These are phyloP conservation scores for Sinocyclocheilus anophthalmus DNA, from an alignment of 2,113 vertebrate species.

Conservation along the genomic window DNA sequence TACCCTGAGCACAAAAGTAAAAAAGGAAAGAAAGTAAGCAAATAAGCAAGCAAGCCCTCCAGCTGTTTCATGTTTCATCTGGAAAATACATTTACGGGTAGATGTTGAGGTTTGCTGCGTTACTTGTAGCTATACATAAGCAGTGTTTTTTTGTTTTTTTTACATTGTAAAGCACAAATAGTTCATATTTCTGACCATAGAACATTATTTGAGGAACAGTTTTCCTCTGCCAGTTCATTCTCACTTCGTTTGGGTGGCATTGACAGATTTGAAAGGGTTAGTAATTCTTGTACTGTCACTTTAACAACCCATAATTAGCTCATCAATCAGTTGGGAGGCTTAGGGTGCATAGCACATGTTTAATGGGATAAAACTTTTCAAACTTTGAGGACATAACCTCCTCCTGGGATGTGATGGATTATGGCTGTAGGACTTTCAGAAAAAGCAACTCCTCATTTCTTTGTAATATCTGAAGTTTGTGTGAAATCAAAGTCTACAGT, in stretches of 20 bases:
- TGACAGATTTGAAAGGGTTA: not conserved
- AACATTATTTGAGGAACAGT: not conserved
- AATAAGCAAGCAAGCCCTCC: not conserved
- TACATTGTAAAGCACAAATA: conserved; percentile 45
- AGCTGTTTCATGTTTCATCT: not conserved
- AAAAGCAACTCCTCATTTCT: conserved; percentile 5
- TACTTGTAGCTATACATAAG: conserved; percentile 28
- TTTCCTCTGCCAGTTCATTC: not conserved
- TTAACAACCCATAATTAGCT: conserved; percentile 21
- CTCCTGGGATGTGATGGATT: conserved; percentile 25
- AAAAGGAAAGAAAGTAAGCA: not conserved
- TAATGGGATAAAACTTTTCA: not conserved
- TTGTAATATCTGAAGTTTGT: conserved; percentile 25
- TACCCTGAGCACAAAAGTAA: conserved; percentile 8
- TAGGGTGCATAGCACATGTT: conserved; percentile 7
- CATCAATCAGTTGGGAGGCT: conserved; percentile 14
- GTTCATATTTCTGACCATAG: conserved; percentile 21
- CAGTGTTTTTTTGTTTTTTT: not conserved
- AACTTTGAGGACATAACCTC: not conserved
- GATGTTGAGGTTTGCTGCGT: conserved; percentile 4
- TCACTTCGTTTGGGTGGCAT: no score
- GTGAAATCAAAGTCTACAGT: conserved; percentile 16
- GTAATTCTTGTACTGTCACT: not conserved
- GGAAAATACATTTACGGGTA: conserved; percentile 46
- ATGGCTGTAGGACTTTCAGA: not conserved